These are phyloP conservation scores for Microcaecilia unicolor DNA, from an alignment of 2,797 vertebrate genomes.

Conservation along the genomic window DNA sequence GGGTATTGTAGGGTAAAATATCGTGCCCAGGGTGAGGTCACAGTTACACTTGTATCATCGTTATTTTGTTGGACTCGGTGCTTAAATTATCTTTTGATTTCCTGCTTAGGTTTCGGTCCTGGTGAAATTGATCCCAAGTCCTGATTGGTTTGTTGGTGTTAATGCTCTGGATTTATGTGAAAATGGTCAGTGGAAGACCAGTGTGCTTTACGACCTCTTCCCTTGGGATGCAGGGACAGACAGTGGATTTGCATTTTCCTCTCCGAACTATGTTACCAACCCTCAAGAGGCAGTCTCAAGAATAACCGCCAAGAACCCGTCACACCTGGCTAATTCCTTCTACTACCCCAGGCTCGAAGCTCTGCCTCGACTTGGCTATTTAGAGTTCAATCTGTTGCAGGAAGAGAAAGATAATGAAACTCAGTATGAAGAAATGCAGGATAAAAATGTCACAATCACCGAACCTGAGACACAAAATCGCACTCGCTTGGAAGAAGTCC, in stretches of 20 bases:
- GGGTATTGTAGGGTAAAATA: too few species aligned
- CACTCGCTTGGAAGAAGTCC: background rate
- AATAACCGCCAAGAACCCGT: background rate
- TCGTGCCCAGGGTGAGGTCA: too few species aligned
- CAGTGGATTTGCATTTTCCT: conserved; percentile 1
- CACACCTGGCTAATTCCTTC: conserved; percentile 1
- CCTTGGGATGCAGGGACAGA: conserved; percentile 7
- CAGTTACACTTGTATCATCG: too few species aligned
- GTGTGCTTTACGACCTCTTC: background rate
- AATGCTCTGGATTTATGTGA: background rate
- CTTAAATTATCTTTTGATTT: too few species aligned
- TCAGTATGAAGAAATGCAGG: too few species aligned
- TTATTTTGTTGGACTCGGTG: too few species aligned
- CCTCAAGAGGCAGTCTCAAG: too few species aligned
- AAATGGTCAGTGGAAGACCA: background rate
- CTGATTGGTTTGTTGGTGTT: background rate
- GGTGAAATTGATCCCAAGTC: too few species aligned
- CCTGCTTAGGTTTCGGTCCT: background rate
- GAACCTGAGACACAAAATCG: too few species aligned
- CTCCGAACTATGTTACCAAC: background rate
- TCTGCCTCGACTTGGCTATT: background rate
- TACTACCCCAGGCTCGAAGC: background rate
- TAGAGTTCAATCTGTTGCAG: background rate
- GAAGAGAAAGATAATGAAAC: background rate
- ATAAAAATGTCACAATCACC: too few species aligned